Conservation (phyloP, 2,888 invertebrate genomes). For the Taenaris catops region DNA sequence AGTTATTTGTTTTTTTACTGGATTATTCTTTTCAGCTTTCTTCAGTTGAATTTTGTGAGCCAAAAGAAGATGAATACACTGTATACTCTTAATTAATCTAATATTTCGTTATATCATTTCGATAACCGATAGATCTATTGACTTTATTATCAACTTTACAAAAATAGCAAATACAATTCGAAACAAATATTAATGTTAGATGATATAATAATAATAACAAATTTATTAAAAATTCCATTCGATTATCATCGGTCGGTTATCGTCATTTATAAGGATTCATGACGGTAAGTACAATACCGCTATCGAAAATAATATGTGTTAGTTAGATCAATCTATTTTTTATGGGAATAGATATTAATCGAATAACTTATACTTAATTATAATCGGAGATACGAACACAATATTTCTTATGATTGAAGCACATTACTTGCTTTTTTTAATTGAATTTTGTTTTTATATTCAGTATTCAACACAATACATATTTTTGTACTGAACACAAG, state of each 20-base stretch:
- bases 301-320: too few relatives aligned
- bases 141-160: not conserved
- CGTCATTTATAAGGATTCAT: not conserved
- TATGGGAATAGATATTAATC: conserved; percentile 1
- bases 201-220: conserved; percentile 2
- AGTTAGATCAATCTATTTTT: not conserved
- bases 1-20: too few relatives aligned
- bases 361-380: not conserved
- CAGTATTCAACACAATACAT: too few relatives aligned
- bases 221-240: conserved; percentile 1
- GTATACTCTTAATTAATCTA: too few relatives aligned
- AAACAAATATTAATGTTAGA: not conserved
- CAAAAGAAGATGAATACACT: too few relatives aligned
- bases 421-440: too few relatives aligned
- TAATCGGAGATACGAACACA: not conserved
- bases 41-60: too few relatives aligned
- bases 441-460: too few relatives aligned
- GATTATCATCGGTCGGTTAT: not conserved
- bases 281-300: not conserved
- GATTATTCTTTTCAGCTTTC: too few relatives aligned
- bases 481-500: too few relatives aligned
- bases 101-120: too few relatives aligned
- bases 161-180: too few relatives aligned
- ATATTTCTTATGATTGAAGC: not conserved
- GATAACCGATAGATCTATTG: not conserved